Base-by-base conservation (phyloP, 2,888 invertebrate genomes). In the Lobophora halterata region DNA sequence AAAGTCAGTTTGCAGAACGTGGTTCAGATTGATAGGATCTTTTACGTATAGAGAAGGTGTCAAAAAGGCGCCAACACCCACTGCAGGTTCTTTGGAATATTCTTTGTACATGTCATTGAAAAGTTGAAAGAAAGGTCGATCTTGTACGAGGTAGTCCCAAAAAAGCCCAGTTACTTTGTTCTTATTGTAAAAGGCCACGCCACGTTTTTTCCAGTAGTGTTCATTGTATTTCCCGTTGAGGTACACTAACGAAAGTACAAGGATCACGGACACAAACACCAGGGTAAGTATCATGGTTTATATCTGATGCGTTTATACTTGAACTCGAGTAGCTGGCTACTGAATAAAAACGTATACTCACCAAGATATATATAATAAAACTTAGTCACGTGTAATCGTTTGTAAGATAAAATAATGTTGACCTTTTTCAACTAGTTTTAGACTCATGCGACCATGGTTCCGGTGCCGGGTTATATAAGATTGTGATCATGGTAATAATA, bases 161-260 rank as follows among this genome's bases (percentile, higher is more conserved):
- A 71, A 57, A 1, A 66, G 52, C 2, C 78, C 79, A 5, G 59
- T 33, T 0, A 60, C 30, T 35, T 59, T 75, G 33, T 69, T 60
- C 26, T 55, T 58, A 0, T 50, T 41, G 9, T 70, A 45, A 26
- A 72, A 76, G 1, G 43, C 25, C 0, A 78, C 75, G 0, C 73
- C 71, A 5, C 73, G 71, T 47, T 61, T 75, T 9, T 49, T 68
- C 77, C 79, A 79, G 30, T 79, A 79, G 1, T 23, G 14, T 24
- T 74, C 59, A 52, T 77, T 75, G 27, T 64, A 65, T 49, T 39
- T 54, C 2, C 70, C 72, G 26, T 37, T 60, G 0, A 70, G 12
- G 34, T 68, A 63, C 3, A 52, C 20, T 1, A 58, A 14, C 6
- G 26, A 4, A 26, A 65, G 20, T 2, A 54, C 2, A 14, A 37